phyloP scores from a whole-genome alignment of 2,888 invertebrate genomes.

The Timema podura region DNA sequence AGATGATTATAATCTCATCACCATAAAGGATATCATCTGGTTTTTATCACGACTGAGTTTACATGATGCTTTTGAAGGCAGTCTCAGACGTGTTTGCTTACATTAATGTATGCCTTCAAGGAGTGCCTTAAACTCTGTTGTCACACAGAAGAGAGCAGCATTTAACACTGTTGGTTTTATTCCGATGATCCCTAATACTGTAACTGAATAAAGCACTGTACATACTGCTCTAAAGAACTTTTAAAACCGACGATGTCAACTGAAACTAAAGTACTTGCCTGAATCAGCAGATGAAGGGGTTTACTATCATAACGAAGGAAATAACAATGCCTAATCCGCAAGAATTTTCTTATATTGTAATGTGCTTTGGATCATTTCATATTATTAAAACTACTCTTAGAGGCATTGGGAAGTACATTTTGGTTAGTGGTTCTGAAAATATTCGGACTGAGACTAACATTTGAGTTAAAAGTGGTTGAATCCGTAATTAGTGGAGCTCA shows the following conservation, averaged over 20 bases:
- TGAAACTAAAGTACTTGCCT: not conserved
- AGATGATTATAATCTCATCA: not conserved
- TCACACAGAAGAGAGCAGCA: not conserved
- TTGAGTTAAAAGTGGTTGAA: not conserved
- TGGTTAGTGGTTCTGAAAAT: not conserved
- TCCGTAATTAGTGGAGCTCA: slow-evolving; percentile 1
- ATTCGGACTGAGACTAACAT: not conserved
- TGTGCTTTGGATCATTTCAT: not conserved
- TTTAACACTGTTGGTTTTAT: not conserved
- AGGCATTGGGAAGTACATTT: not conserved
- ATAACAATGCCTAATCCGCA: not conserved
- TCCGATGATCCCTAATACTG: not conserved
- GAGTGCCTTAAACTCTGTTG: slow-evolving; percentile 9
- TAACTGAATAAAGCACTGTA: slow-evolving; percentile 7
- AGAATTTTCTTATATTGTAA: not conserved
- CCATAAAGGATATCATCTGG: not conserved
- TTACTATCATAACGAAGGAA: not conserved
- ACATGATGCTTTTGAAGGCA: not conserved
- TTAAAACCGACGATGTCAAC: not conserved
- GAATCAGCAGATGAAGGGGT: not conserved
- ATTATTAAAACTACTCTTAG: slow-evolving; percentile 5
- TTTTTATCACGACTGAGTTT: not conserved
- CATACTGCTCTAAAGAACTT: not conserved
- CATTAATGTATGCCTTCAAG: not conserved
- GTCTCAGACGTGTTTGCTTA: not conserved